Conservation (phyloP, 1,140 invertebrate species). For the Eurosta solidaginis region DNA sequence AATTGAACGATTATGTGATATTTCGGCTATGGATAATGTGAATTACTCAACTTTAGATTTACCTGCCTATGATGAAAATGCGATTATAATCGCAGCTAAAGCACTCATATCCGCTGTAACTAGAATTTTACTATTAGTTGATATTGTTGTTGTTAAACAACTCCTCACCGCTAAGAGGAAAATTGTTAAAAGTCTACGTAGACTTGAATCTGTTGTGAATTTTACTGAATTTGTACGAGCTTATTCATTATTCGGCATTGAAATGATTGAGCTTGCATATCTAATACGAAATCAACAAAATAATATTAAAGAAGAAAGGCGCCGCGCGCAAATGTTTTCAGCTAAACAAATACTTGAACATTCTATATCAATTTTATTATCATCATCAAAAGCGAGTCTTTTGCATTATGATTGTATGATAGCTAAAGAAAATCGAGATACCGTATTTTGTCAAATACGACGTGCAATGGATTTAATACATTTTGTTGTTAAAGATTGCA, state of each 20-base stretch:
- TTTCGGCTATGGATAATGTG: slow-evolving; percentile 66
- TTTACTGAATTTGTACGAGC: slow-evolving; percentile 99
- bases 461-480: slow-evolving; percentile 97
- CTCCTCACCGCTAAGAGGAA: slow-evolving; percentile 95
- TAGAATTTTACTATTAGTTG: slow-evolving; percentile 94
- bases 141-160: slow-evolving; percentile 97
- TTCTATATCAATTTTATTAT: slow-evolving; percentile 97
- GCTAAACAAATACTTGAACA: slow-evolving; percentile 93
- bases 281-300: slow-evolving; percentile 82
- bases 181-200: slow-evolving; percentile 82
- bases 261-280: slow-evolving; percentile 98
- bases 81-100: slow-evolving; percentile 88
- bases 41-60: slow-evolving; percentile 60
- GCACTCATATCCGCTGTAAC: slow-evolving; percentile 94
- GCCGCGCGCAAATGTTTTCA: slow-evolving; percentile 93
- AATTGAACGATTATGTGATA: slow-evolving; percentile 87
- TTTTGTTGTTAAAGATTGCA: slow-evolving; percentile 94
- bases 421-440: slow-evolving; percentile 92
- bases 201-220: slow-evolving; percentile 91
- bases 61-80: slow-evolving; percentile 67
- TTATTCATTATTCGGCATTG: slow-evolving; percentile 96
- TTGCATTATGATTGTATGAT: slow-evolving; percentile 93
- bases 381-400: slow-evolving; percentile 93
- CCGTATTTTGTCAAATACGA: slow-evolving; percentile 96
- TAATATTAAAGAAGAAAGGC: slow-evolving; percentile 86